These are phyloP conservation scores for Phyllotreta striolata DNA, from an alignment of 2,888 invertebrate genomes.

Conservation along the genomic window DNA sequence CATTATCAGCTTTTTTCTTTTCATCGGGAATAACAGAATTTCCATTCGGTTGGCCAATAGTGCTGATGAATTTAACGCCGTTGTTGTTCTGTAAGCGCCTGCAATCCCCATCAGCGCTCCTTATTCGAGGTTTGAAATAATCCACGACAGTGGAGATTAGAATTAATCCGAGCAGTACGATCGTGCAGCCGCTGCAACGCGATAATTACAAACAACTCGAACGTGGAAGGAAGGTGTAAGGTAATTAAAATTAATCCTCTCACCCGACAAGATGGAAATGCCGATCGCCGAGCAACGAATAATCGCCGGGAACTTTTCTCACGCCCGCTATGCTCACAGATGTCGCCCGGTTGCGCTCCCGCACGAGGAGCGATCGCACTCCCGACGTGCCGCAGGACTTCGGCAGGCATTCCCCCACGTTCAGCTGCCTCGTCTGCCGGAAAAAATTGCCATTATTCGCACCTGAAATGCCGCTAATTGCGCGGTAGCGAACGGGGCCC, in stretches of 20 bases:
- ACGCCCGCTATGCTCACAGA: constrained; percentile 67
- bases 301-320: constrained; percentile 74
- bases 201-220: constrained; percentile 1
- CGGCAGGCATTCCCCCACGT: constrained; percentile 80
- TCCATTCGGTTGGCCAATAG: background rate
- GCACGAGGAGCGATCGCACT: constrained; percentile 60
- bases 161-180: constrained; percentile 15
- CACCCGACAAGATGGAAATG: constrained; percentile 75
- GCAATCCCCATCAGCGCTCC: background rate
- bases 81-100: constrained; percentile 4
- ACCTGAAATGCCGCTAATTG: no score
- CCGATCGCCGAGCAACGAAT: constrained; percentile 68
- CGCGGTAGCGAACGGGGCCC: no score
- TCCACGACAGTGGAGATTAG: constrained; percentile 18
- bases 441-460: no score
- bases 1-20: background rate
- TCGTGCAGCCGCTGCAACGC: constrained; percentile 8
- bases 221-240: background rate
- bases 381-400: constrained; percentile 69
- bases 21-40: background rate
- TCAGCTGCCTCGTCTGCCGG: constrained; percentile 71
- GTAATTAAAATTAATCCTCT: constrained; percentile 48
- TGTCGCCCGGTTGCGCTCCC: constrained; percentile 55
- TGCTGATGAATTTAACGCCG: constrained; percentile 5
- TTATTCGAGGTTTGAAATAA: constrained; percentile 5